Evolutionary conservation across 1,140 invertebrate genomes (phyloP).

Genomic region (Microplitis demolitor): DNA sequence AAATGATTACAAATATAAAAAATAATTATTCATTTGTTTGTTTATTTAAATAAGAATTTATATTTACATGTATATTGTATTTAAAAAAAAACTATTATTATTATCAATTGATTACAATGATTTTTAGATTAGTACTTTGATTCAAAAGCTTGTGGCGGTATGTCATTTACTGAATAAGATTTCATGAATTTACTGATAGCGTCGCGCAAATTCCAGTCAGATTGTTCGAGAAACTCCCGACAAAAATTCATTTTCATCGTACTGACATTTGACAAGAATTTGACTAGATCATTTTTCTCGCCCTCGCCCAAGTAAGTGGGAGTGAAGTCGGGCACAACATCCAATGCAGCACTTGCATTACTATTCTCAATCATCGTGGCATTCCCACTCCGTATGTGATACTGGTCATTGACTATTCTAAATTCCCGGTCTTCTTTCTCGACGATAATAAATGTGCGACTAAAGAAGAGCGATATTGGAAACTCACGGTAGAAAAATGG

Average conservation of each 20-base stretch:
- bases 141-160: slow-evolving; percentile 50
- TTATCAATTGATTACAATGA: not conserved
- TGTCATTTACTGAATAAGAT: slow-evolving; percentile 50
- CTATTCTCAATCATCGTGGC: slow-evolving; percentile 29
- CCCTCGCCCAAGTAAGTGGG: slow-evolving; percentile 47
- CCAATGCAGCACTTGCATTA: slow-evolving; percentile 27
- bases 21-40: not conserved
- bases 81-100: not conserved
- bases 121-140: not conserved
- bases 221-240: slow-evolving; percentile 43
- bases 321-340: slow-evolving; percentile 38
- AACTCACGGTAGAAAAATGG: slow-evolving; percentile 48
- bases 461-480: slow-evolving; percentile 46
- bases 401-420: slow-evolving; percentile 56
- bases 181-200: slow-evolving; percentile 53
- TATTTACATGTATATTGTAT: not conserved
- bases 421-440: slow-evolving; percentile 55
- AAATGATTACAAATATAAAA: not conserved
- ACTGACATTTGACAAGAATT: slow-evolving; percentile 48
- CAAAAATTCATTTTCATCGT: slow-evolving; percentile 51
- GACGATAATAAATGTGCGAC: slow-evolving; percentile 51
- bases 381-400: slow-evolving; percentile 48
- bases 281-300: slow-evolving; percentile 53
- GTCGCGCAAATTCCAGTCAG: slow-evolving; percentile 51
- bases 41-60: not conserved